These are phyloP conservation scores for Dolichopus griseipennis DNA, from an alignment of 2,888 invertebrate genomes.

Conservation along the genomic window DNA sequence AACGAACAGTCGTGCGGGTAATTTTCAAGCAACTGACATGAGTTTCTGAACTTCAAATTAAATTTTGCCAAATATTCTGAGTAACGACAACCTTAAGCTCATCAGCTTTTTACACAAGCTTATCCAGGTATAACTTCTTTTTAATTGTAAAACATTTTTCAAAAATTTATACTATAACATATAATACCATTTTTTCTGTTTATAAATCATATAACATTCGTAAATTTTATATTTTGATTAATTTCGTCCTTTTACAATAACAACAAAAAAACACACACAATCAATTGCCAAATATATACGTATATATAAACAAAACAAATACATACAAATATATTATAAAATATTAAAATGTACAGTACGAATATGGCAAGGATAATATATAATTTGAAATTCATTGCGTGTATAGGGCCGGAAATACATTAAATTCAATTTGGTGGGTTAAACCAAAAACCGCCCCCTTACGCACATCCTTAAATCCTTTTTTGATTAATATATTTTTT, in stretches of 20 bases:
- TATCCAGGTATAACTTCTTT: too few relatives aligned
- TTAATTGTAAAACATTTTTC: too few relatives aligned
- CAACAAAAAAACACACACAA: background rate
- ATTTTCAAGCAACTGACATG: too few relatives aligned
- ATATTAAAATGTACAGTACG: background rate
- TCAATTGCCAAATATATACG: background rate
- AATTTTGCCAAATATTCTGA: too few relatives aligned
- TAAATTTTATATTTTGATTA: background rate
- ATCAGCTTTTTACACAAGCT: too few relatives aligned
- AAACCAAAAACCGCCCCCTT: slow-evolving; percentile 6
- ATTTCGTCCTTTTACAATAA: background rate
- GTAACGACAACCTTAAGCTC: too few relatives aligned
- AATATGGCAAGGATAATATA: background rate
- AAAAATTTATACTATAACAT: too few relatives aligned
- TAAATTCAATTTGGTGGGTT: slow-evolving; percentile 6
- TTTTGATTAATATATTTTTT: background rate
- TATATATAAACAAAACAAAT: background rate
- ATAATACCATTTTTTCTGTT: too few relatives aligned
- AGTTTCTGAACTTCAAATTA: too few relatives aligned
- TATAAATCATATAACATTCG: background rate
- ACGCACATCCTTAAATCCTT: slow-evolving; percentile 3
- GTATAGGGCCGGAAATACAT: slow-evolving; percentile 2
- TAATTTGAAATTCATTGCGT: slow-evolving; percentile 2
- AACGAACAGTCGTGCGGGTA: too few relatives aligned
- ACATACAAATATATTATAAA: background rate